Conservation (phyloP, 2,113 vertebrate species). For the Otocyon megalotis region DNA sequence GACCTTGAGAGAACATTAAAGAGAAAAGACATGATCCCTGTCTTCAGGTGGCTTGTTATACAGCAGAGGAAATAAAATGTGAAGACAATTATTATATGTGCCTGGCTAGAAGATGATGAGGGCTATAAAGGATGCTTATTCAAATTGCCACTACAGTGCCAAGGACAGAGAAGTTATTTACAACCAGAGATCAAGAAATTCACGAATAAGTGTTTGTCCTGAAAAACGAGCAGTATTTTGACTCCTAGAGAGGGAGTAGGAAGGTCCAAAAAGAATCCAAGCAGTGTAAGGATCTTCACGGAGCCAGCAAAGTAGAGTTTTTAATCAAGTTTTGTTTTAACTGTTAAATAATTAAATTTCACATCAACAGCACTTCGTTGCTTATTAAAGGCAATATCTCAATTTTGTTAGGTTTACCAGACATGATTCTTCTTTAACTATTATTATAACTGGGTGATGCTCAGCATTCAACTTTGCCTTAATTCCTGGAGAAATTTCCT, state of each 20-base stretch:
- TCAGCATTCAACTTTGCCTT: neutral
- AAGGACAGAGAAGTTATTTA: neutral
- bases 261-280: neutral
- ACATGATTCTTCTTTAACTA: neutral
- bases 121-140: neutral
- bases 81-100: neutral
- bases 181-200: neutral
- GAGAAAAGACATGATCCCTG: neutral
- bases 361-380: neutral
- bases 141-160: neutral
- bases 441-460: neutral
- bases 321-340: neutral
- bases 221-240: neutral
- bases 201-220: neutral
- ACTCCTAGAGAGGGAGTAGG: neutral
- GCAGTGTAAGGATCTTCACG: neutral
- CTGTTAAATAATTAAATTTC: neutral
- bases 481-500: constrained; percentile 27
- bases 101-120: neutral
- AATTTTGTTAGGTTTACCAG: neutral
- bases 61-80: neutral
- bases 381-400: neutral
- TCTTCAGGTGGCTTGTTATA: neutral
- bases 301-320: neutral
- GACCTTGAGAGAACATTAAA: neutral